Evolutionary conservation across 2,888 invertebrate species (phyloP).

Genomic region (Tipula lateralis): DNA sequence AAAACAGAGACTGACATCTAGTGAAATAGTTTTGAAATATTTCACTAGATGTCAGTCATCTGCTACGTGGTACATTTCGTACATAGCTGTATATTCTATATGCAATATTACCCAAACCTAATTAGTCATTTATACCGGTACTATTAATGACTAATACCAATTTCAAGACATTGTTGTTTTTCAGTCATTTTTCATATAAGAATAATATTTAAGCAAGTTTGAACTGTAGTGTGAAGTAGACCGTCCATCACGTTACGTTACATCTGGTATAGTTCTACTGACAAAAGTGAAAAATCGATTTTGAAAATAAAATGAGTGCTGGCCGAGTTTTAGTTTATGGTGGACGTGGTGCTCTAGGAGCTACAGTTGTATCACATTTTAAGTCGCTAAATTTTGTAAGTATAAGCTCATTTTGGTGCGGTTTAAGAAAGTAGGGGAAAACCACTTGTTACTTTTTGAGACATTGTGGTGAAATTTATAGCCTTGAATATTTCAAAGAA

Average conservation of each 20-base stretch:
- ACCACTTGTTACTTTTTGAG: constrained; percentile 25
- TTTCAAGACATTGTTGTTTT: not conserved
- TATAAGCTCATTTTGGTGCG: constrained; percentile 34
- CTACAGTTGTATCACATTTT: constrained; percentile 80
- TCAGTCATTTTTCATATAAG: not conserved
- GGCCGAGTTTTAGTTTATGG: constrained; percentile 88
- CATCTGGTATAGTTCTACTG: not conserved
- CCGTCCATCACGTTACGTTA: not conserved
- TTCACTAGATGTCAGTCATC: too few species aligned
- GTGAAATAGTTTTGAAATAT: too few species aligned
- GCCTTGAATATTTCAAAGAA: not conserved
- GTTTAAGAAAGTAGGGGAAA: not conserved
- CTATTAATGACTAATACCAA: not conserved
- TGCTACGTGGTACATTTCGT: too few species aligned
- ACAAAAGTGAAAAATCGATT: not conserved
- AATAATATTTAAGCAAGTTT: not conserved
- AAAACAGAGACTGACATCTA: too few species aligned
- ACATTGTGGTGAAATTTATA: not conserved
- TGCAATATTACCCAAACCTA: not conserved
- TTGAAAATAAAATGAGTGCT: constrained; percentile 50
- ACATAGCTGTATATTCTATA: too few species aligned
- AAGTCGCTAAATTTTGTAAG: constrained; percentile 84
- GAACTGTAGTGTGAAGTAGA: not conserved
- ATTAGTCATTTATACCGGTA: not conserved
- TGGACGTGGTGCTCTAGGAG: constrained; percentile 91